Base-by-base conservation (phyloP, 2,113 vertebrate species). In the Albula glossodonta region DNA sequence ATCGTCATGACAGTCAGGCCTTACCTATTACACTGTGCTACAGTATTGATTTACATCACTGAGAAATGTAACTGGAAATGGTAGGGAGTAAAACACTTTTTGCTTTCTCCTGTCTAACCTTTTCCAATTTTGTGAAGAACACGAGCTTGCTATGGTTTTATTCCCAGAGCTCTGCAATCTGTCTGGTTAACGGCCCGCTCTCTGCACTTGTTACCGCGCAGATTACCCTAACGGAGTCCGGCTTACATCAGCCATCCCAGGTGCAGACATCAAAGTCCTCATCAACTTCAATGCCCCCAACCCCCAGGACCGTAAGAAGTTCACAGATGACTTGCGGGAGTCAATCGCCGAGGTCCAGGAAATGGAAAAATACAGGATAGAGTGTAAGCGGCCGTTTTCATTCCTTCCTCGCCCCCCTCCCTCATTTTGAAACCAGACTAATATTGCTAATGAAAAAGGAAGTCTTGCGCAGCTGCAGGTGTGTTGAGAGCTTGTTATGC, bases 261-360 rank as follows among this genome's bases (percentile, higher is more conserved):
- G 98, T 57, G 97, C 98, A 17, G 98, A 99, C 93, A 96, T 97
- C 91, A 99, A 98, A 95, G 96, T 99, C 63, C 94, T 99, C 84
- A 99, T 99, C 87, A 99, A 98, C 92, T 99, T 99, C 94, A 99
- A 99, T 0, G 98, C 98, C n/a, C 98, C 98, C 80, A 99, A 99
- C 90, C 97, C 97, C 90, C 98, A 99, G 93, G 98, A 99, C 93
- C 97, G 98, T 88, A 99, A 99, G 90, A 99, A 98, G 92, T 99
- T 99, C 92, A 99, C 97, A 0, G 98, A 99, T 12, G 98, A 99
- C 90, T 93, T 99, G 86, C 96, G 98, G 88, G 98, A 99, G 86
- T 99, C 98, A 3, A 95, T 99, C 8, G 97, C 98, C 0, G 98
- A 99, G 90, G 97, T 99, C 83, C 98, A 99, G 91, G 98, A 99